phyloP scores from a whole-genome alignment of 1,140 invertebrate genomes.

The Drosophila mayri region DNA sequence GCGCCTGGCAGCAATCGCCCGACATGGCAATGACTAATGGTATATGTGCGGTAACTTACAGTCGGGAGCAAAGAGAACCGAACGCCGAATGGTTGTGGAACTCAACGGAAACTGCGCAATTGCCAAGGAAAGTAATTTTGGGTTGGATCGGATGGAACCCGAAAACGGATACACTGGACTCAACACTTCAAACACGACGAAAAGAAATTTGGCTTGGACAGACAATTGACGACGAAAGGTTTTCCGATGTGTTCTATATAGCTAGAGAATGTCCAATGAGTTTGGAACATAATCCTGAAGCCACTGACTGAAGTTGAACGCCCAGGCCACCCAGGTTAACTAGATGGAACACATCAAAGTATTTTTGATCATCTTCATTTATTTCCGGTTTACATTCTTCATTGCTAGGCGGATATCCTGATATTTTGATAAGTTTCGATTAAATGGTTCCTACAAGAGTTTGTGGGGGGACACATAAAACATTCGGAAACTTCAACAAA shows the following conservation, averaged over 20 bases:
- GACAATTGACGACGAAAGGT: conserved; percentile 61
- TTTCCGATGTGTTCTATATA: conserved; percentile 49
- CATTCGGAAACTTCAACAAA: conserved; percentile 36
- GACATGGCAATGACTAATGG: conserved; percentile 29
- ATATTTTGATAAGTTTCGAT: conserved; percentile 29
- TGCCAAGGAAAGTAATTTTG: conserved; percentile 72
- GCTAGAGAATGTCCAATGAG: conserved; percentile 13
- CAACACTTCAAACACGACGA: conserved; percentile 63
- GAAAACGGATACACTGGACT: conserved; percentile 41
- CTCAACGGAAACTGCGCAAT: conserved; percentile 26
- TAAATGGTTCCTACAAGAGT: conserved; percentile 11
- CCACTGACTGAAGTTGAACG: conserved; percentile 4
- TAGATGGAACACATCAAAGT: background rate
- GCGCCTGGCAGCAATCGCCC: conserved; percentile 64
- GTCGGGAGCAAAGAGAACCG: background rate
- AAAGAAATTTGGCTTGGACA: conserved; percentile 60
- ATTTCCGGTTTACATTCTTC: conserved; percentile 62
- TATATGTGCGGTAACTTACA: background rate
- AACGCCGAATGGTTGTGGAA: background rate
- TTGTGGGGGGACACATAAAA: conserved; percentile 13
- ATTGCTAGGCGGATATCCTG: conserved; percentile 48
- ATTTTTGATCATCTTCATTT: conserved; percentile 45
- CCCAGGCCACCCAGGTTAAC: conserved; percentile 1
- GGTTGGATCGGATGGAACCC: conserved; percentile 36
- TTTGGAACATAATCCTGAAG: background rate